Evolutionary conservation across 2,888 invertebrate genomes (phyloP).

Genomic region (Andrena bicolor): DNA sequence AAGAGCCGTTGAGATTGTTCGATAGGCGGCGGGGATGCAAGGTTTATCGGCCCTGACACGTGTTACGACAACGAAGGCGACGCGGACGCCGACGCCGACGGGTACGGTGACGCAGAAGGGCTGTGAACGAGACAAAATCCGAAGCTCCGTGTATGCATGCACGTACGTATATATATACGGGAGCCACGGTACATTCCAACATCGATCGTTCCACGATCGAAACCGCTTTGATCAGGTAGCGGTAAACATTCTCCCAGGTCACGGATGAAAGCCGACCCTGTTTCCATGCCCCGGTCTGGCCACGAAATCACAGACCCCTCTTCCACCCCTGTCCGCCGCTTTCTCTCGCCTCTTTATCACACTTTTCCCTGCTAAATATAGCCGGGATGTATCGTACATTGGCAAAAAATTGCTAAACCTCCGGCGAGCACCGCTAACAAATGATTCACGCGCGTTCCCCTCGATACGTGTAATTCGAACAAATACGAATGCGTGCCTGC

Average conservation of each 20-base stretch:
- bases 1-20: constrained; percentile 16
- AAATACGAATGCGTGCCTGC: no score
- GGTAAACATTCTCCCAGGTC: constrained; percentile 79
- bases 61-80: constrained; percentile 36
- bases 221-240: constrained; percentile 79
- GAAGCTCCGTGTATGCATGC: constrained; percentile 35
- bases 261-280: constrained; percentile 78
- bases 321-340: background rate
- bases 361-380: constrained; percentile 54
- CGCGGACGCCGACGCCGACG: constrained; percentile 42
- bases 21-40: constrained; percentile 35
- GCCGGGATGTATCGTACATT: constrained; percentile 30
- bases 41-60: constrained; percentile 62
- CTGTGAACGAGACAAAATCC: constrained; percentile 61
- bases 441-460: no score
- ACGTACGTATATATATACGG: background rate
- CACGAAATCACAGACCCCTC: constrained; percentile 58
- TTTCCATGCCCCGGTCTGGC: constrained; percentile 58
- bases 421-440: constrained; percentile 15
- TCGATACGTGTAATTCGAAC: no score
- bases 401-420: constrained; percentile 52
- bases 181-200: constrained; percentile 49
- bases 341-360: constrained; percentile 51
- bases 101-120: constrained; percentile 46
- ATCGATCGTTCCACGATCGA: constrained; percentile 69